phyloP scores from a whole-genome alignment of 2,797 vertebrate species.

The Microctenopoma steveboyesi region DNA sequence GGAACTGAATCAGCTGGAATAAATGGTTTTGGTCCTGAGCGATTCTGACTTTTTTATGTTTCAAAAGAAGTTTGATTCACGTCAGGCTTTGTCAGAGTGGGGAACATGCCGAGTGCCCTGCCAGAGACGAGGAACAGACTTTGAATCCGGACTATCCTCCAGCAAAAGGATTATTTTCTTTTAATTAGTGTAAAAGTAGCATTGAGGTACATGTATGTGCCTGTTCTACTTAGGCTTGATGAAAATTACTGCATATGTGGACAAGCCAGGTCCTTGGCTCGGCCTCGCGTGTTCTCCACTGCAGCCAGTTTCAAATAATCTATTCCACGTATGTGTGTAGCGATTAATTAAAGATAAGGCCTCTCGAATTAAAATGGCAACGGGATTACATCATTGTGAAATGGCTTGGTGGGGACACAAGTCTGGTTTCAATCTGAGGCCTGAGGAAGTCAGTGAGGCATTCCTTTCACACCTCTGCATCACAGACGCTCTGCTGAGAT shows the following conservation, averaged over 20 bases:
- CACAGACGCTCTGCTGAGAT: slow-evolving; percentile 55
- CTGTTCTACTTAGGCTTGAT: slow-evolving; percentile 63
- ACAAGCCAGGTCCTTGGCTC: slow-evolving; percentile 46
- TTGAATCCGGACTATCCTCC: slow-evolving; percentile 44
- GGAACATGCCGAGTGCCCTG: slow-evolving; percentile 8
- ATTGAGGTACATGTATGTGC: slow-evolving; percentile 53
- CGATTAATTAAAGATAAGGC: slow-evolving; percentile 79
- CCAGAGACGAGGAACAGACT: slow-evolving; percentile 31
- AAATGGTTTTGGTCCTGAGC: slow-evolving; percentile 30
- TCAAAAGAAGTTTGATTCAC: slow-evolving; percentile 34
- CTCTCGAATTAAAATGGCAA: slow-evolving; percentile 67
- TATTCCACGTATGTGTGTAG: slow-evolving; percentile 70
- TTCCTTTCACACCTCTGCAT: slow-evolving; percentile 76
- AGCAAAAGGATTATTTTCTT: slow-evolving; percentile 63
- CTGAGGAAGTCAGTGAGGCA: slow-evolving; percentile 67
- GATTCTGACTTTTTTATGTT: slow-evolving; percentile 33
- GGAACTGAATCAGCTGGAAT: slow-evolving; percentile 43
- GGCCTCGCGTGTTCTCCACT: slow-evolving; percentile 56
- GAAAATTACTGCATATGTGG: slow-evolving; percentile 60
- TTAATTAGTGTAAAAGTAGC: slow-evolving; percentile 72
- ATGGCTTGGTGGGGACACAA: slow-evolving; percentile 68
- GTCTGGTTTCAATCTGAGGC: slow-evolving; percentile 76
- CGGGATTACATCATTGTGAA: slow-evolving; percentile 68
- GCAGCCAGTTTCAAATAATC: slow-evolving; percentile 73
- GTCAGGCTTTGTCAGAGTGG: slow-evolving; percentile 37